A percentile compares a stretch with the other conserved stretches of the same genome.
Conservation (phyloP, 2,797 vertebrate genomes). For the Serranus cabrilla region DNA sequence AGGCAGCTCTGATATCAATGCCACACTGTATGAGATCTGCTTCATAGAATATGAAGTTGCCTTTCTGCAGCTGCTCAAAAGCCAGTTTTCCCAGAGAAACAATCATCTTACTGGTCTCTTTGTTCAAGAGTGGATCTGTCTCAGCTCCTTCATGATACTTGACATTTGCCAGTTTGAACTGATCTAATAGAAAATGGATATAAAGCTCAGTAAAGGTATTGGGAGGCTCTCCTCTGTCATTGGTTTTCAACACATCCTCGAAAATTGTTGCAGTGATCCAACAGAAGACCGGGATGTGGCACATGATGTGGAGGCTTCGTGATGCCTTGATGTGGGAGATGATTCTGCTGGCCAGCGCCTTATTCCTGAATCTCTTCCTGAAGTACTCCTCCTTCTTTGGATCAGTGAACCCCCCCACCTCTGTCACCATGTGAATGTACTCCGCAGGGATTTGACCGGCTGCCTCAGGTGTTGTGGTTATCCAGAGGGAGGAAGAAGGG, state of each 20-base stretch:
- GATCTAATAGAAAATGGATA: conserved; percentile 20
- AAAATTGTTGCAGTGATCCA: conserved; percentile 37
- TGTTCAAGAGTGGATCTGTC: background rate
- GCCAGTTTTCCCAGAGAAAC: conserved; percentile 19
- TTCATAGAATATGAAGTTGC: conserved; percentile 36
- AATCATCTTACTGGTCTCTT: conserved; percentile 3
- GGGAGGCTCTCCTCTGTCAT: background rate
- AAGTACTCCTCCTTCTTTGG: conserved; percentile 53
- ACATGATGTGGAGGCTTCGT: conserved; percentile 43
- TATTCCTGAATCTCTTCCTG: conserved; percentile 40
- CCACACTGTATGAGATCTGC: conserved; percentile 27
- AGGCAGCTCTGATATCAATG: background rate
- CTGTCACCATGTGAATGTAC: conserved; percentile 38
- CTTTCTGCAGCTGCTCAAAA: conserved; percentile 40
- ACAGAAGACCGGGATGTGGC: conserved; percentile 28
- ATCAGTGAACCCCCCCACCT: conserved; percentile 53
- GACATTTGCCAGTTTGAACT: conserved; percentile 1
- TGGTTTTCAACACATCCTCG: conserved; percentile 1
- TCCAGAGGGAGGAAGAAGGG: conserved; percentile 46
- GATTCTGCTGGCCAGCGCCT: conserved; percentile 42
- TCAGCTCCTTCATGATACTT: background rate
- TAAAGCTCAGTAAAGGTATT: conserved; percentile 37
- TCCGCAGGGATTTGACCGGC: conserved; percentile 31
- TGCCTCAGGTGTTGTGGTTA: conserved; percentile 48
- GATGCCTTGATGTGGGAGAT: conserved; percentile 40